phyloP scores from a whole-genome alignment of 2,113 vertebrate species.

The Pelecanoides urinatrix region DNA sequence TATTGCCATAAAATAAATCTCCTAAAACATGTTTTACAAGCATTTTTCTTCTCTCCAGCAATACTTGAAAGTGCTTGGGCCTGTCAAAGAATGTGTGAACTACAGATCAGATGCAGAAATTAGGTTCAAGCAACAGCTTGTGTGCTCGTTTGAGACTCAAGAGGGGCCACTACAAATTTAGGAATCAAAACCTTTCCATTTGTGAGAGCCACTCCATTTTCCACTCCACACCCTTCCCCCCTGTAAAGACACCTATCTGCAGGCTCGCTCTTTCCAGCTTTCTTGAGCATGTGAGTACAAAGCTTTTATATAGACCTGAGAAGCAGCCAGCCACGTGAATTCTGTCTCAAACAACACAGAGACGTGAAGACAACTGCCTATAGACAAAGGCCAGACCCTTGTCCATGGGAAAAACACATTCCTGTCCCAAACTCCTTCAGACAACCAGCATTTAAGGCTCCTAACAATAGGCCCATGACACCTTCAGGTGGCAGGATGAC shows the following conservation, averaged over 20 bases:
- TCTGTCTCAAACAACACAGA: not conserved
- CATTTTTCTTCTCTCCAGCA: not conserved
- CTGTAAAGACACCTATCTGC: not conserved
- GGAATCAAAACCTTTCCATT: not conserved
- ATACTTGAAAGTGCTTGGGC: not conserved
- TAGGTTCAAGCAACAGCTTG: not conserved
- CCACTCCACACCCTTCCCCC: not conserved
- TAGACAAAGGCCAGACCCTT: not conserved
- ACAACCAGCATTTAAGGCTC: not conserved
- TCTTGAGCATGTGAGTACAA: not conserved
- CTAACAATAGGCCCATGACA: not conserved
- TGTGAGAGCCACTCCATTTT: not conserved
- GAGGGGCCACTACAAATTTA: not conserved
- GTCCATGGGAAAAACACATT: not conserved
- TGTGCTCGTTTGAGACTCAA: not conserved
- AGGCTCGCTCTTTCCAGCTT: not conserved
- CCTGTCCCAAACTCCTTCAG: not conserved
- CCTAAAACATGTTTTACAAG: not conserved
- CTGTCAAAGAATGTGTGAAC: not conserved
- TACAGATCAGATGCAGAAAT: not conserved
- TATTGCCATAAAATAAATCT: not conserved
- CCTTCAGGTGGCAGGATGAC: not conserved
- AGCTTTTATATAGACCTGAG: not conserved
- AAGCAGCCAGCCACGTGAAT: rapidly evolving
- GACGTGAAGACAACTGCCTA: not conserved